A percentile compares a stretch with the other conserved stretches of the same genome.
These are phyloP conservation scores for Aquatica leii DNA, from an alignment of 2,888 invertebrate genomes.

Conservation along the genomic window DNA sequence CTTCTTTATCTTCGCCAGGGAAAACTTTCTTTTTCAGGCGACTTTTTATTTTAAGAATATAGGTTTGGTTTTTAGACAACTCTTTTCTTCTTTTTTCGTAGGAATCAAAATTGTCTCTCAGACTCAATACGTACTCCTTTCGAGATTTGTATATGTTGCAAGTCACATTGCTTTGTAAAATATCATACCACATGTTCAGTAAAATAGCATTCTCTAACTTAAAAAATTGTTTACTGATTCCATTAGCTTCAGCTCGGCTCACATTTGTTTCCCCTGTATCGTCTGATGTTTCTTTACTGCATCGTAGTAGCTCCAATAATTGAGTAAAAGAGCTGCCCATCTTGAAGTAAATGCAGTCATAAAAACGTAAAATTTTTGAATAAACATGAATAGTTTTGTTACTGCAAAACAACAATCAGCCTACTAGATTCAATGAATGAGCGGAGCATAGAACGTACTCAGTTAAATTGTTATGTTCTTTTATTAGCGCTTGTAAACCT, in stretches of 20 bases:
- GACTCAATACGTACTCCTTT: neutral
- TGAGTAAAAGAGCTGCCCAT: neutral
- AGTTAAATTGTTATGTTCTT: neutral
- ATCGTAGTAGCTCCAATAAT: neutral
- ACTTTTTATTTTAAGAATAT: constrained; percentile 1
- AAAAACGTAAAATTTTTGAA: neutral
- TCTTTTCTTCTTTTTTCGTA: constrained; percentile 5
- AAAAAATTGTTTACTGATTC: no score
- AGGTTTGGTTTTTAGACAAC: neutral
- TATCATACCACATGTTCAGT: no score
- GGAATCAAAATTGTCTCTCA: constrained; percentile 16
- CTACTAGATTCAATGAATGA: neutral
- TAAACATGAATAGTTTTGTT: no score
- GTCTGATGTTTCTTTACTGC: neutral
- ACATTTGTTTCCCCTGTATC: no score
- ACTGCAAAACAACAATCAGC: neutral
- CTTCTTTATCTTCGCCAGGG: neutral
- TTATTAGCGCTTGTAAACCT: neutral
- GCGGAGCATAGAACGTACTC: no score
- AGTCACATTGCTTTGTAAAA: no score
- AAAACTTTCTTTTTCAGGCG: neutral
- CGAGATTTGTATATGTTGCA: constrained; percentile 8
- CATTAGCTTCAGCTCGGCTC: neutral
- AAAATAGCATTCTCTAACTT: no score
- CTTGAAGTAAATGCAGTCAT: neutral